phyloP scores from a whole-genome alignment of 2,797 vertebrate species.

The Cheirogaleus major region DNA sequence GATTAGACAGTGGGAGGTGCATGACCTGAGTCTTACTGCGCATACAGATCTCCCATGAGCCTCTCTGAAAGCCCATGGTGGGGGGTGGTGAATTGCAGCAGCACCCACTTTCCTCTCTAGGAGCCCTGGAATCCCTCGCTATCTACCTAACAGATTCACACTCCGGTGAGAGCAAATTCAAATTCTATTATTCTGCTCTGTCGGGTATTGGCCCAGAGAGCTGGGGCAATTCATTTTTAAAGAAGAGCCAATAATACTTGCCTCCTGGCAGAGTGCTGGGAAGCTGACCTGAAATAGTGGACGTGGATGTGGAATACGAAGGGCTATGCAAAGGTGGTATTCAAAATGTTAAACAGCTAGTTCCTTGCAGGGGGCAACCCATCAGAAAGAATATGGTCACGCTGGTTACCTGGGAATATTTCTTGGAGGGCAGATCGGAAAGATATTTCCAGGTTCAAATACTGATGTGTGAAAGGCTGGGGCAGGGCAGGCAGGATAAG shows the following conservation, averaged over 20 bases:
- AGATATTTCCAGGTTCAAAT: background rate
- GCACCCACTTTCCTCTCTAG: no score
- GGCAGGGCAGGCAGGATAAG: background rate
- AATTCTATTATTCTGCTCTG: background rate
- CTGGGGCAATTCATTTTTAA: background rate
- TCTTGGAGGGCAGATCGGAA: background rate
- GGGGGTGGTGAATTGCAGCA: no score
- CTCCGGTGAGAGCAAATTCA: background rate
- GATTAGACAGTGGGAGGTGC: no score
- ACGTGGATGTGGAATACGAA: background rate
- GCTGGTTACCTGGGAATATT: background rate
- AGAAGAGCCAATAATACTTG: background rate
- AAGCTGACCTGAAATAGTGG: background rate
- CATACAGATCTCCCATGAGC: no score
- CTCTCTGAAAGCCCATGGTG: no score
- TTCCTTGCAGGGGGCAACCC: fast-evolving
- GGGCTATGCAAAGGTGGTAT: background rate
- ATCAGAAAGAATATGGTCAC: background rate
- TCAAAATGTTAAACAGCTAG: background rate
- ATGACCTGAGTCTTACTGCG: no score
- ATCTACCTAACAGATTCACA: no score
- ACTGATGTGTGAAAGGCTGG: background rate
- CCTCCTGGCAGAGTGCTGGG: background rate
- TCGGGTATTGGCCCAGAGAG: background rate
- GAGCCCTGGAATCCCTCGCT: no score